Evolutionary conservation across 2,888 invertebrate genomes (phyloP), one percentile per base, ranked within the genome.

Genomic region (Drosophila percnosoma): DNA sequence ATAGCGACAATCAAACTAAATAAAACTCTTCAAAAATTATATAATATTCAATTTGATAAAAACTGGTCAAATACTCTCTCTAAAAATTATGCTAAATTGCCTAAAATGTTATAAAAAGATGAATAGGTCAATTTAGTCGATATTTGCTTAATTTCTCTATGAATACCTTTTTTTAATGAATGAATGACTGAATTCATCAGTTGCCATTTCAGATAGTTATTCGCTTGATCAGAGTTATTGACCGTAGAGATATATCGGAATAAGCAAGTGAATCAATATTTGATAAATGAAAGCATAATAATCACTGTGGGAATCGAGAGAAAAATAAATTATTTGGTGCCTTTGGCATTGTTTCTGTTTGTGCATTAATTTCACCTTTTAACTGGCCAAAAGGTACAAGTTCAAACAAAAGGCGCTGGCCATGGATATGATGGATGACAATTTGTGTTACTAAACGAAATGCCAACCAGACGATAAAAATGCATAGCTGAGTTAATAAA

Each of bases 351-450:
- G 34, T 24, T 48, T 21, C 40, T 27, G 31, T 3, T 18, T 34
- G 6, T 38, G 38, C 3, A 57, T 24, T 29, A 34, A 13, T 42
- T 55, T 60, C 33, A 40, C 34, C 29, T n/a, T 24, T 52, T 33
- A 24, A n/a, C 13, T 48, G 21, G 34, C 80, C 40, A 45, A 38
- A 55, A 66, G 63, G 62, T 61, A 48, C 62, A 63, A 58, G 63
- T 57, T 64, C 54, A 51, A 68, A 64, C 34, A 67, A 77, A 73
- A 64, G 70, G 63, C 76, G 68, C 61, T 82, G 11, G 67, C 79
- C 59, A 51, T 66, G 49, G 29, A 54, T 61, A 76, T 89, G 85
- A 84, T 84, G 84, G 85, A 87, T 89, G 78, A 51, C 67, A 65
- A 78, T 66, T 67, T 59, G 66, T 57, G 57, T 78, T n/a, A 67